Percentiles rank a stretch among this genome's conserved stretches.
These are phyloP conservation scores for Mandrillus leucophaeus DNA, from an alignment of 2,113 vertebrate genomes.

Conservation along the genomic window DNA sequence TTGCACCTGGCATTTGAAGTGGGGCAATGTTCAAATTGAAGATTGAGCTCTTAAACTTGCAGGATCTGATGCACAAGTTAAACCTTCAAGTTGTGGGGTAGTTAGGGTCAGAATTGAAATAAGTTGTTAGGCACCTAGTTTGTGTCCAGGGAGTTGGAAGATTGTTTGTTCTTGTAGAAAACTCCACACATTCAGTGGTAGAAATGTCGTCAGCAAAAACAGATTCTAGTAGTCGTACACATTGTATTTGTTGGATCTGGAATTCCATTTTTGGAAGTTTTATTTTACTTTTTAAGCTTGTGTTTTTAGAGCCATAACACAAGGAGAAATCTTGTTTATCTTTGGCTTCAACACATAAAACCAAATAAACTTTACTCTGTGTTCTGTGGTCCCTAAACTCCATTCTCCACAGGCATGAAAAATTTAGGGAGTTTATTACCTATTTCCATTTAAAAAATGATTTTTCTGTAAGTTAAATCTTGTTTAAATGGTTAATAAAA, in stretches of 20 bases:
- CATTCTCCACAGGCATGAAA: neutral
- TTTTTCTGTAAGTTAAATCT: neutral
- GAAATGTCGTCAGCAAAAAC: neutral
- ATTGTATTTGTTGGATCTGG: neutral
- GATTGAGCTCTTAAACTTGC: neutral
- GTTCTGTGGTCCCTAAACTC: neutral
- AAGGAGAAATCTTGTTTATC: neutral
- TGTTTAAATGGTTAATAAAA: neutral
- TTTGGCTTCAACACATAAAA: neutral
- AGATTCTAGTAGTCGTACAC: neutral
- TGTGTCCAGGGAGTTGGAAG: neutral
- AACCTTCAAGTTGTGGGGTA: no score
- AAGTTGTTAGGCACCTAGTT: neutral
- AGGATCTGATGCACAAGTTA: neutral
- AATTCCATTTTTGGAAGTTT: neutral
- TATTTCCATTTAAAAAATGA: neutral
- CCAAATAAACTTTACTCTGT: neutral
- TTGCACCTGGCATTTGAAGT: neutral
- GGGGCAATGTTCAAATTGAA: neutral
- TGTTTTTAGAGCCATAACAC: neutral
- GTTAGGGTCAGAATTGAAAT: neutral
- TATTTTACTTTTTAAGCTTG: neutral
- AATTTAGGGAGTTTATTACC: neutral
- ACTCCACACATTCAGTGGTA: neutral
- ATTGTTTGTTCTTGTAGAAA: neutral